A percentile compares a stretch with the other conserved stretches of the same genome.
phyloP scores from a whole-genome alignment of 2,888 invertebrate genomes.

The Macrosoma leucophasiata region DNA sequence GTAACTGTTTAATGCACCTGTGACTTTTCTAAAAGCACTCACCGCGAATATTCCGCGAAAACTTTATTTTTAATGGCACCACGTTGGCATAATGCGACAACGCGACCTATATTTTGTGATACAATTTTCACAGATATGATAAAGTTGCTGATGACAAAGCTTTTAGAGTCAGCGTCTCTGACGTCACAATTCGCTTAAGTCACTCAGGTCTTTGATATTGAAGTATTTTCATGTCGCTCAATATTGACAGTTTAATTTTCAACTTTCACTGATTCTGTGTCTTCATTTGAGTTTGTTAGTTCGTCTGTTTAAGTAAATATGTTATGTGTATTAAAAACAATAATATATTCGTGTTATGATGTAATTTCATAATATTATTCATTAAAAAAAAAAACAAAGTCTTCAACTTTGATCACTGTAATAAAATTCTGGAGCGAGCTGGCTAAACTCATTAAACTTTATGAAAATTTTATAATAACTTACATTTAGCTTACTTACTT shows the following conservation, averaged over 20 bases:
- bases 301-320: too few species aligned
- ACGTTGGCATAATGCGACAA: slow-evolving; percentile 65
- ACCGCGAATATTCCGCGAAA: slow-evolving; percentile 51
- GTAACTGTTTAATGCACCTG: slow-evolving; percentile 65
- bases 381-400: too few species aligned
- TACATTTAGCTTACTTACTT: too few species aligned
- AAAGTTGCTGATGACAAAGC: slow-evolving; percentile 60
- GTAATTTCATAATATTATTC: too few species aligned
- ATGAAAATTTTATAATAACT: too few species aligned
- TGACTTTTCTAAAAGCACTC: slow-evolving; percentile 62
- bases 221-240: slow-evolving; percentile 27
- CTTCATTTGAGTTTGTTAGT: slow-evolving; percentile 3
- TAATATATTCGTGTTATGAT: too few species aligned
- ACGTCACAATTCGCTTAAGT: slow-evolving; percentile 40
- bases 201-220: slow-evolving; percentile 27
- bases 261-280: slow-evolving; percentile 13
- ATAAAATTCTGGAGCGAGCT: too few species aligned
- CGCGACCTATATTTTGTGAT: slow-evolving; percentile 63
- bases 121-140: slow-evolving; percentile 61
- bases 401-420: too few species aligned
- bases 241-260: slow-evolving; percentile 27
- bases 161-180: slow-evolving; percentile 44
- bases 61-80: slow-evolving; percentile 68
- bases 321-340: too few species aligned
- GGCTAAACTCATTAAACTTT: too few species aligned